Conservation (phyloP, 1,140 invertebrate species). For the Whitmania pigra region DNA sequence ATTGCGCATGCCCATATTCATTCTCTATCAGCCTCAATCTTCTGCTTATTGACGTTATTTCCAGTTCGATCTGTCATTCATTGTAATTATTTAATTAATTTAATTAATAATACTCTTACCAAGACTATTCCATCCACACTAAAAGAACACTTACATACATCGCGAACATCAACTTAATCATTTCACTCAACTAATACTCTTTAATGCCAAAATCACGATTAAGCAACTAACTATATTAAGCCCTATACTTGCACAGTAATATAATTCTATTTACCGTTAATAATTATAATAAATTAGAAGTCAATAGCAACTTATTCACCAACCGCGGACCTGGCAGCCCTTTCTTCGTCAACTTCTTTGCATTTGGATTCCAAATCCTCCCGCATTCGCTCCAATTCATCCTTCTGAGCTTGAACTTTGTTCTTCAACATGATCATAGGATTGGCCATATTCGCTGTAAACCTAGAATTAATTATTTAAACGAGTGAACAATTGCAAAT, state of each 20-base stretch:
- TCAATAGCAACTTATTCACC: neutral
- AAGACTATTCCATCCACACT: too few species aligned
- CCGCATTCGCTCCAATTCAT: neutral
- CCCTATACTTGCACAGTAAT: neutral
- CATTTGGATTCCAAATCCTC: constrained; percentile 1
- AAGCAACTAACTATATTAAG: neutral
- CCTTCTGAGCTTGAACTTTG: constrained; percentile 8
- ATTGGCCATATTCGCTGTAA: neutral
- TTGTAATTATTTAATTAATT: too few species aligned
- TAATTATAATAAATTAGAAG: too few species aligned
- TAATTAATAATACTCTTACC: too few species aligned
- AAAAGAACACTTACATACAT: too few species aligned
- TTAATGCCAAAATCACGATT: neutral
- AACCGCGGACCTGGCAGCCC: neutral
- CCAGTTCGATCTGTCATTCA: neutral
- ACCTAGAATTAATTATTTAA: too few species aligned
- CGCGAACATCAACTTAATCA: too few species aligned
- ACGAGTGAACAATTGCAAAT: too few species aligned
- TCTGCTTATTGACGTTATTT: neutral
- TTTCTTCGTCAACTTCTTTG: constrained; percentile 14
- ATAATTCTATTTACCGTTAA: too few species aligned
- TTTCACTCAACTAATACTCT: neutral
- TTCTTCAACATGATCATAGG: neutral
- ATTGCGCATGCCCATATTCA: neutral
- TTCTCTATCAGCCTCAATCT: neutral